Conservation (phyloP, 2,113 vertebrate genomes). For the Corythornis vintsioides region DNA sequence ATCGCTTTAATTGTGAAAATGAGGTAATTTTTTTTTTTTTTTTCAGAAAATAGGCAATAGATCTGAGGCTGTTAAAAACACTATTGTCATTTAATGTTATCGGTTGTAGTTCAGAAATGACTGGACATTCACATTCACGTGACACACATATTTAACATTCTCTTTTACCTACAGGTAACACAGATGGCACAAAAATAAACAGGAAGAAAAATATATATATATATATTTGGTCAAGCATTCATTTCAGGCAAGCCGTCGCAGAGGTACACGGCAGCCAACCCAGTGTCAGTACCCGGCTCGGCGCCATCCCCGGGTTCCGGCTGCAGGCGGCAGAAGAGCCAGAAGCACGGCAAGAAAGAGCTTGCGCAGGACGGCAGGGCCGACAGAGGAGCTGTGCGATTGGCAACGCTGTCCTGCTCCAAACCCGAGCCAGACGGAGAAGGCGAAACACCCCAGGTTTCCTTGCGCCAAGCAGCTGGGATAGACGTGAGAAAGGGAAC, state of each 20-base stretch:
- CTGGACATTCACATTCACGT: slow-evolving; percentile 63
- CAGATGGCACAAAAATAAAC: slow-evolving; percentile 41
- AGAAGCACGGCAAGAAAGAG: not conserved
- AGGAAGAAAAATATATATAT: not conserved
- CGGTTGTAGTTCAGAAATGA: slow-evolving; percentile 4
- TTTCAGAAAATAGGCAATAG: slow-evolving; percentile 35
- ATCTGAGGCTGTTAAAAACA: slow-evolving; percentile 43
- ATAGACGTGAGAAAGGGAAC: not conserved
- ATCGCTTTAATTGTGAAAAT: slow-evolving; percentile 64
- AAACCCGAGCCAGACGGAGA: not conserved
- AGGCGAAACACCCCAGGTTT: not conserved
- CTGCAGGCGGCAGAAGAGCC: not conserved
- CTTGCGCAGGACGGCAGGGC: not conserved
- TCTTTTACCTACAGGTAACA: slow-evolving; percentile 37
- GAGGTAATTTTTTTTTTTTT: not conserved
- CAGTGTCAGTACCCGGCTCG: not conserved
- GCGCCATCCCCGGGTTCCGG: too few species aligned
- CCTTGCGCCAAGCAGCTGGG: not conserved
- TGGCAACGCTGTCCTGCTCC: not conserved
- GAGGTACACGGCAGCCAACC: not conserved
- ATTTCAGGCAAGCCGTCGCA: not conserved
- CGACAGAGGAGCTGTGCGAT: not conserved
- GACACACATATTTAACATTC: slow-evolving; percentile 59
- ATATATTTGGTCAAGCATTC: slow-evolving; percentile 57
- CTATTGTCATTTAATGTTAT: slow-evolving; percentile 46